Base-by-base conservation (phyloP, 1,140 invertebrate genomes). In the Lordiphosa clarofinis region DNA sequence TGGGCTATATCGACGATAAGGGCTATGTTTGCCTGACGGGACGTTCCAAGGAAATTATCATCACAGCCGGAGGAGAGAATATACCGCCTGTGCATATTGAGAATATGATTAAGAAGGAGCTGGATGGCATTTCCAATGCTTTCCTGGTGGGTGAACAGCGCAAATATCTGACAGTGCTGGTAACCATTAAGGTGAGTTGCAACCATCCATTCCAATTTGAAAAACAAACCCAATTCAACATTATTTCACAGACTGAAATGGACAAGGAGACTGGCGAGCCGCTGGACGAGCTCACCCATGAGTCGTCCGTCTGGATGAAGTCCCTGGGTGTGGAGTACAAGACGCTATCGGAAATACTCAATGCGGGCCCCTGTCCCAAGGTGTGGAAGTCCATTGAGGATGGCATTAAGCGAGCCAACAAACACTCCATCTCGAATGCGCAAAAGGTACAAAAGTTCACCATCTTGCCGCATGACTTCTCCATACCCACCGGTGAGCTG, bases 31-130 rank as follows among this genome's bases (percentile, higher is more conserved):
- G 92, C 54, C 94, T 98, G 47, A 97, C 96, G n/a, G 96, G 96
- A 35, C 92, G 95, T 74, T 92, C 94, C 56, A 96, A 96, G 92
- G 96, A 97, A 89, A 82, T 98, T 4, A 91, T 98, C 11, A 97
- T 98, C 50, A 98, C 97, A 5, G 96, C 96, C 47, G 97, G 97
- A 19, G 97, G 97, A 39, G 96, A 98, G 91, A 98, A 98, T 88
- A 92, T 98, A 53, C 92, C 96, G 21, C 96, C 97, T 6, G 93
- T 96, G 19, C 92, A 93, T 13, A 96, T 98, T 66, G 97, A 98
- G 90, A 94, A 97, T 65, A 90, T 90, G 35, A 91, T 98, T 4
- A 94, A 96, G 75, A 89, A 92, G 9, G 94, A 95, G 87, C 89
- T 98, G 42, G 92, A 95, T 31, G 91, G 92, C 62, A 88, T 98